A percentile compares a stretch with the other conserved stretches of the same genome.
Conservation (phyloP, 2,113 vertebrate species). For the Poecilia latipinna region DNA sequence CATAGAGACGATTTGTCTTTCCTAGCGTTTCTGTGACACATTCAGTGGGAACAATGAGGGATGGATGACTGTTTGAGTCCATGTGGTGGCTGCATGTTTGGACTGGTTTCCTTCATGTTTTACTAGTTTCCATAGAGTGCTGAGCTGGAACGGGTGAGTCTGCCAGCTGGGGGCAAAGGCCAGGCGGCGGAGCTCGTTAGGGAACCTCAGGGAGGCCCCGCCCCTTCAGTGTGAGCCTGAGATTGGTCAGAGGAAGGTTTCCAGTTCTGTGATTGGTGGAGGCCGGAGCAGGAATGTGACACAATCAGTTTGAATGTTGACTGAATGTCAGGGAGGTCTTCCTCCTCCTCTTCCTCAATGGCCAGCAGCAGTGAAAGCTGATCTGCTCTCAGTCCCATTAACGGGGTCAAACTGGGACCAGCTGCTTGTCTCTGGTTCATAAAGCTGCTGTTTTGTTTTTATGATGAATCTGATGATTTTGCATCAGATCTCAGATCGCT, state of each 20-base stretch:
- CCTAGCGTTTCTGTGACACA: neutral
- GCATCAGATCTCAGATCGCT: too few relatives aligned
- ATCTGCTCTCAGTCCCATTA: too few relatives aligned
- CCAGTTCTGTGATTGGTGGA: constrained; percentile 18
- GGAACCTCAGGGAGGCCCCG: too few relatives aligned
- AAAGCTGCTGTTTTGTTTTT: too few relatives aligned
- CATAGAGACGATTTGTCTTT: neutral
- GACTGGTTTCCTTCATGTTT: constrained; percentile 13
- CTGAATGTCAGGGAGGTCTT: neutral
- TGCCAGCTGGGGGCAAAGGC: too few relatives aligned
- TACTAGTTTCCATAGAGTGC: constrained; percentile 58
- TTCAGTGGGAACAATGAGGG: constrained; percentile 7
- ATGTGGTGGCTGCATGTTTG: constrained; percentile 30
- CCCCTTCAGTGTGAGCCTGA: neutral
- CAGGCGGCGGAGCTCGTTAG: too few relatives aligned
- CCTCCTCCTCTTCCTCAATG: too few relatives aligned
- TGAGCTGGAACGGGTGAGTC: constrained; percentile 42
- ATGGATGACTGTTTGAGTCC: constrained; percentile 54
- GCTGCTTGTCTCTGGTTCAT: neutral
- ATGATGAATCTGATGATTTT: too few relatives aligned
- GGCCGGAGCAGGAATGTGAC: constrained; percentile 36
- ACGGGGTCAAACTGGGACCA: too few relatives aligned
- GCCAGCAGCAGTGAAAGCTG: too few relatives aligned
- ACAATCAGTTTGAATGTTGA: constrained; percentile 30
- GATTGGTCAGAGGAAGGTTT: neutral